phyloP scores from a whole-genome alignment of 2,888 invertebrate species.

The Pyrochroa serraticornis region DNA sequence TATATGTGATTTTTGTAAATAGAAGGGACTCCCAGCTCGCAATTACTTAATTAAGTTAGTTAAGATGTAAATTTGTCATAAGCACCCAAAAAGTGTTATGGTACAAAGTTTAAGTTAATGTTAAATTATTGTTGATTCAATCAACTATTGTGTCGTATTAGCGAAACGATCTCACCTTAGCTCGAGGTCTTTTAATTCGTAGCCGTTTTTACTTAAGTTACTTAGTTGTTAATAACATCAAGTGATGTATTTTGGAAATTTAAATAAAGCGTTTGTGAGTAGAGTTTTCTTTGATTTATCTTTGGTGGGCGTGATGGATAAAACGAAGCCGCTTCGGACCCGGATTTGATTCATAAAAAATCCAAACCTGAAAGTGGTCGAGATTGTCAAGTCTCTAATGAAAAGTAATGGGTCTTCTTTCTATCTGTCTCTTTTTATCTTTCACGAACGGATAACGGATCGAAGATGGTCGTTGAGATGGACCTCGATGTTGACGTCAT shows the following conservation, averaged over 20 bases:
- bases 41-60: constrained; percentile 24
- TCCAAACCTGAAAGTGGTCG: constrained; percentile 29
- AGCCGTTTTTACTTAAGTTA: constrained; percentile 1
- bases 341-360: constrained; percentile 31
- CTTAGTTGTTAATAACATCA: neutral
- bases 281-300: neutral
- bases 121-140: constrained; percentile 12
- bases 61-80: constrained; percentile 10
- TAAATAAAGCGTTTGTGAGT: constrained; percentile 21
- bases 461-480: constrained; percentile 5
- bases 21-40: constrained; percentile 32
- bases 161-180: neutral
- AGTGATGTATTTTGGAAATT: constrained; percentile 20
- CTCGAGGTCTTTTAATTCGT: neutral
- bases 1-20: constrained; percentile 19
- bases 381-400: constrained; percentile 45
- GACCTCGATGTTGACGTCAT: neutral
- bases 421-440: constrained; percentile 26
- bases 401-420: constrained; percentile 48
- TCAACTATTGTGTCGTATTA: neutral
- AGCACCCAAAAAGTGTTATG: constrained; percentile 16
- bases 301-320: too few species aligned
- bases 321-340: constrained; percentile 13
- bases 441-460: constrained; percentile 33
- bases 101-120: constrained; percentile 19